These are phyloP conservation scores for Parnassius apollo DNA, from an alignment of 2,888 invertebrate species.

Conservation along the genomic window DNA sequence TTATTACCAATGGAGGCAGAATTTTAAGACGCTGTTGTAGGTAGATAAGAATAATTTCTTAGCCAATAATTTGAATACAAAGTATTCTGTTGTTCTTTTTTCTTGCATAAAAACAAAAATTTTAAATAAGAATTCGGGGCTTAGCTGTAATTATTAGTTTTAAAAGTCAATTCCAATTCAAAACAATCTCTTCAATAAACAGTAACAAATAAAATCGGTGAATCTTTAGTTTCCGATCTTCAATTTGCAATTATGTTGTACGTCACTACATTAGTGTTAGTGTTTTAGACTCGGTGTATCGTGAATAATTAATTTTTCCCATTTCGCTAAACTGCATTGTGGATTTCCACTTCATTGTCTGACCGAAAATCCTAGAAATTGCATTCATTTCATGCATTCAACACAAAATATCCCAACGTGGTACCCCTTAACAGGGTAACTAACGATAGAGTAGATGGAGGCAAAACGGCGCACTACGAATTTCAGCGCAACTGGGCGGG, in stretches of 20 bases:
- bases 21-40: constrained; percentile 35
- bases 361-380: constrained; percentile 14
- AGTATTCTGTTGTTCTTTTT: too few relatives aligned
- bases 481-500: constrained; percentile 67
- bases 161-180: neutral
- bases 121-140: too few relatives aligned
- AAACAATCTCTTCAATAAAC: constrained; percentile 4
- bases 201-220: neutral
- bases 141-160: neutral
- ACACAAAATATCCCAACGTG: constrained; percentile 24
- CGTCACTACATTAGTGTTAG: constrained; percentile 1
- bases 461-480: constrained; percentile 42
- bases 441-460: constrained; percentile 40
- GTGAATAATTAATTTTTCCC: constrained; percentile 2
- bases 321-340: neutral
- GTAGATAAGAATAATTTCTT: constrained; percentile 26
- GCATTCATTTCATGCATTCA: constrained; percentile 15
- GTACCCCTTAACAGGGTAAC: constrained; percentile 33
- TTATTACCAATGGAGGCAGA: constrained; percentile 53
- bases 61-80: neutral
- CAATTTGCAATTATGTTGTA: constrained; percentile 7
- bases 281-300: neutral
- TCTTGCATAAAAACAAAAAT: too few relatives aligned
- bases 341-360: constrained; percentile 7
- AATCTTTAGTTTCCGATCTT: neutral